These are phyloP conservation scores for Steromphala cineraria DNA, from an alignment of 2,888 invertebrate species.

Conservation along the genomic window DNA sequence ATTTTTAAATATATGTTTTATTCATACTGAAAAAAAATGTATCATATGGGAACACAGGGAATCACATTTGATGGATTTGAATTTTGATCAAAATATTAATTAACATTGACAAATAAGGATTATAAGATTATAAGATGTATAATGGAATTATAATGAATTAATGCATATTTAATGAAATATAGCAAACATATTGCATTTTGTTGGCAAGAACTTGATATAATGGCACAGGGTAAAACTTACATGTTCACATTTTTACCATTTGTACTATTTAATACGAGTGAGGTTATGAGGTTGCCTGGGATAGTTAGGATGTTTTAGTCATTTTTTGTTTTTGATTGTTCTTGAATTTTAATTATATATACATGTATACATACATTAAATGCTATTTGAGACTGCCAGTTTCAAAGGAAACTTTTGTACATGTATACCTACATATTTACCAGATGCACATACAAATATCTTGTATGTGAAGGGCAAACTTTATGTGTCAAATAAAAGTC, in stretches of 20 bases:
- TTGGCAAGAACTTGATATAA: background rate
- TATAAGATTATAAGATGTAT: background rate
- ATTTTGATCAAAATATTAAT: too few species aligned
- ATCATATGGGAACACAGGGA: too few species aligned
- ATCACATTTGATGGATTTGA: too few species aligned
- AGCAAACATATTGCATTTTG: background rate
- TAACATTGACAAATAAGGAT: background rate
- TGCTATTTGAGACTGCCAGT: background rate
- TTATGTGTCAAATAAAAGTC: background rate
- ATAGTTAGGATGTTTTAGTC: background rate
- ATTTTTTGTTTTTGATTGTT: conserved; percentile 13
- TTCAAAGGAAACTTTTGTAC: background rate
- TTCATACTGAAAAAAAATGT: too few species aligned
- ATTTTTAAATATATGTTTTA: too few species aligned
- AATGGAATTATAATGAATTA: background rate
- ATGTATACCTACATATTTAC: background rate
- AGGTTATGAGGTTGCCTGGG: conserved; percentile 29
- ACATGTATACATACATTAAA: too few species aligned
- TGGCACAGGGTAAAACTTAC: too few species aligned
- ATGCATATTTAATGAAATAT: background rate
- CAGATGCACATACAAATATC: background rate
- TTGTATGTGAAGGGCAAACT: background rate
- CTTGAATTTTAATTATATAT: background rate
- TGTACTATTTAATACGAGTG: conserved; percentile 20
- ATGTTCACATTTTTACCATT: background rate